A percentile compares a stretch with the other conserved stretches of the same genome.
These are phyloP conservation scores for Hydropsyche tenuis DNA, from an alignment of 1,140 invertebrate species.

Conservation along the genomic window DNA sequence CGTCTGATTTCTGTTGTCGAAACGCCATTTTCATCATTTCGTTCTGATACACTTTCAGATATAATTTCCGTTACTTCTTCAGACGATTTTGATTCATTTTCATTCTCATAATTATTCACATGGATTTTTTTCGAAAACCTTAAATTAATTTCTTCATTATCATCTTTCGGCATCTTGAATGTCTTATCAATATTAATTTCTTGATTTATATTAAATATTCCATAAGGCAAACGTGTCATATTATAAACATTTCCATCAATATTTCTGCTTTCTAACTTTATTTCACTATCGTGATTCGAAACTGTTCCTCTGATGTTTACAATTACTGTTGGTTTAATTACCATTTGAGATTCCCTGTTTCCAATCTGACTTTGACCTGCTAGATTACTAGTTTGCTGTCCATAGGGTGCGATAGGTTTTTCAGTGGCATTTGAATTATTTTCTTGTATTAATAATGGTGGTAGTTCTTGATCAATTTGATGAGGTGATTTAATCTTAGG, in stretches of 20 bases:
- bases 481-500: neutral
- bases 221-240: constrained; percentile 50
- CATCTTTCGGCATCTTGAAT: constrained; percentile 30
- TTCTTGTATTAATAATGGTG: neutral
- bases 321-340: constrained; percentile 60
- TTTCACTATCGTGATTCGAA: constrained; percentile 56
- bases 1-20: too few relatives aligned
- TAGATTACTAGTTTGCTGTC: constrained; percentile 55
- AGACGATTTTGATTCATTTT: too few relatives aligned
- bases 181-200: constrained; percentile 57
- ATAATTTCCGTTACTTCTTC: too few relatives aligned
- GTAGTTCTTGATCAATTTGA: neutral
- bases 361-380: constrained; percentile 60
- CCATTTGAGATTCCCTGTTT: constrained; percentile 59
- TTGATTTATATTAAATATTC: constrained; percentile 60
- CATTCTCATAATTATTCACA: neutral
- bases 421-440: constrained; percentile 9
- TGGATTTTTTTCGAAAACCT: neutral
- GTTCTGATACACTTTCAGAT: too few relatives aligned
- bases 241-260: constrained; percentile 46
- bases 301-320: constrained; percentile 59
- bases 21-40: too few relatives aligned
- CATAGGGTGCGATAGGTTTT: neutral
- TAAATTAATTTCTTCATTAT: neutral
- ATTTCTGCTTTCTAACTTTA: constrained; percentile 54